A percentile compares a stretch with the other conserved stretches of the same genome.
phyloP scores from a whole-genome alignment of 2,113 vertebrate genomes.

The Oreochromis tanganicae region DNA sequence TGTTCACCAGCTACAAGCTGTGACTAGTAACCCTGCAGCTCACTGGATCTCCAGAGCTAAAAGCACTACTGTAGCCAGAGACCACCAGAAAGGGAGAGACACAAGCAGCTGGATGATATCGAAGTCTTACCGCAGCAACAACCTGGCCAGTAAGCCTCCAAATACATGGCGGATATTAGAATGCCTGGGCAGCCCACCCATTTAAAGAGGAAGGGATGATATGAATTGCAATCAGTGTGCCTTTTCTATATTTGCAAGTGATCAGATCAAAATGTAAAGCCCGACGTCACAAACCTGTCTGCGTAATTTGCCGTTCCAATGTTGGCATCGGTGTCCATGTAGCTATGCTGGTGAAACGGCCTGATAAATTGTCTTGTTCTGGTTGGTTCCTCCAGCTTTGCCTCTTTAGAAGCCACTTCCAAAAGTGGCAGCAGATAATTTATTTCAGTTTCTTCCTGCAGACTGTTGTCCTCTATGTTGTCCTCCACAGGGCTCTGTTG shows the following conservation, averaged over 20 bases:
- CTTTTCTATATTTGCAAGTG: background rate
- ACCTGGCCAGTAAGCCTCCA: background rate
- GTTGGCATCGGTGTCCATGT: background rate
- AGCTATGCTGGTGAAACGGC: background rate
- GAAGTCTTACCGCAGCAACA: rapidly evolving
- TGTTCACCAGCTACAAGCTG: background rate
- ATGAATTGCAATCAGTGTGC: background rate
- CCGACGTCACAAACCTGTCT: background rate
- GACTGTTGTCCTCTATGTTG: background rate
- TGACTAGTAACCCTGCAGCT: background rate
- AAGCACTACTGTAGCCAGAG: background rate
- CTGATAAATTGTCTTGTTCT: background rate
- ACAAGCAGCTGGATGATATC: background rate
- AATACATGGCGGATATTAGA: rapidly evolving
- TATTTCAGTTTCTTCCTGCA: background rate
- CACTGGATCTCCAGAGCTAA: background rate
- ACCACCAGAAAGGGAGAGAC: background rate
- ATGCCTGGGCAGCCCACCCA: background rate
- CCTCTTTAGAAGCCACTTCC: background rate
- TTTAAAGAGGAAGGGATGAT: background rate
- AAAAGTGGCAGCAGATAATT: background rate
- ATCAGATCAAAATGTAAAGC: background rate
- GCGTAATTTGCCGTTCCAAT: background rate
- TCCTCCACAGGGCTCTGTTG: background rate
- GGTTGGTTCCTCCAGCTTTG: background rate